These are phyloP conservation scores for Rhizomys pruinosus DNA, from an alignment of 2,113 vertebrate genomes.

Conservation along the genomic window DNA sequence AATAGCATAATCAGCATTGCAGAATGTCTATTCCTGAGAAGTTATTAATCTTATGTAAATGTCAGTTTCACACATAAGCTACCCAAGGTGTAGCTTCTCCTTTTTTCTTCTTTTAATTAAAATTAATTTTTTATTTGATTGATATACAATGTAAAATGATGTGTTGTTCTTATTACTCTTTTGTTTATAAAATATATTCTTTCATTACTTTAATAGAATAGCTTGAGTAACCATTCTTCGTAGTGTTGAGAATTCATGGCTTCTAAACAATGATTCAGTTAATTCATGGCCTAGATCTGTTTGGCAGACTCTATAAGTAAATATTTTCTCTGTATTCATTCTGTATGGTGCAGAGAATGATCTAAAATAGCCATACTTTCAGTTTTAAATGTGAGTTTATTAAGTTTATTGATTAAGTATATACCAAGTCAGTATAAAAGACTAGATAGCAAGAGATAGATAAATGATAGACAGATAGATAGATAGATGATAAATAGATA, in stretches of 20 bases:
- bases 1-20: slow-evolving; percentile 83
- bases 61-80: neutral
- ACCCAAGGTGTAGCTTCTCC: neutral
- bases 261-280: slow-evolving; percentile 40
- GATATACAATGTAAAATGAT: neutral
- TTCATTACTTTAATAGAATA: slow-evolving; percentile 28
- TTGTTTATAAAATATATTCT: slow-evolving; percentile 19
- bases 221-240: neutral
- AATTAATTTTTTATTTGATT: slow-evolving; percentile 28
- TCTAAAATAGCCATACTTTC: neutral
- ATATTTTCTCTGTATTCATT: neutral
- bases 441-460: neutral
- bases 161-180: neutral
- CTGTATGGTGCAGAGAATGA: neutral
- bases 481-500: too few relatives aligned
- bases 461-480: too few relatives aligned
- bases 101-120: slow-evolving; percentile 52
- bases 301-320: slow-evolving; percentile 17
- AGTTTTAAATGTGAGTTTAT: neutral
- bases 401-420: neutral
- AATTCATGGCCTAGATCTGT: neutral
- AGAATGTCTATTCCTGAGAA: slow-evolving; percentile 80
- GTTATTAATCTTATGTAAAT: slow-evolving; percentile 66
- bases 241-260: neutral
- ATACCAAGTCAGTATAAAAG: neutral